Base-by-base conservation (phyloP, 2,888 invertebrate genomes). In the Metalampra italica region DNA sequence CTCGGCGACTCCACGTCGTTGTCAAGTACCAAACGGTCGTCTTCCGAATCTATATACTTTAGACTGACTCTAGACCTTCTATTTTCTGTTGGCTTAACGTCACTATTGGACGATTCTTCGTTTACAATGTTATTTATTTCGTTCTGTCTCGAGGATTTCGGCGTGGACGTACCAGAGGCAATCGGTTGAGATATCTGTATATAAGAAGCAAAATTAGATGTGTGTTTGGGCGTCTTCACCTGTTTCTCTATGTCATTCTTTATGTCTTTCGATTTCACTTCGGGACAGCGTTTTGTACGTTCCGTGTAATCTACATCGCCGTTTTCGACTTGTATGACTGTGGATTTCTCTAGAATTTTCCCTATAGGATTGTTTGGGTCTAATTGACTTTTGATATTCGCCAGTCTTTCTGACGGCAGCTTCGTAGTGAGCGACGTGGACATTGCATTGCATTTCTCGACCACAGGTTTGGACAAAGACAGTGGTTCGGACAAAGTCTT, bases 201-300 rank as follows among this genome's bases (percentile, higher is more conserved):
- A 68, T 91, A 92, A 47, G 92, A 92, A 50, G 92, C 91, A 68
- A 91, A 91, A 72, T 92, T 91, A 57, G 91, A 91, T 5, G 91
- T 90, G 45, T 91, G 91, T 66, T 90, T 90, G 12, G 87, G 85
- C 9, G 78, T 68, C 62, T 85, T 87, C 0, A 86, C 81, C 59
- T 87, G 86, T 53, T 89, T 89, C 48, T 87, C 83, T 45, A 86
- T 82, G 57, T 84, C 84, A 43, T 74, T 84, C 60, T 81, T 83
- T 8, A 87, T 55, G 3, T 82, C 78, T 53, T 78, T 75, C 8
- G 64, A 66, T 52, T 59, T 67, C 1, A 64, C 55, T 53, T 78
- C 78, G 1, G 75, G 70, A 56, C 71, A 71, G 34, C 69, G 60
- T 41, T 62, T 53, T 50, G 68, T 62, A 9, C 39, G 37, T 37